These are phyloP conservation scores for Cyprichromis sp. DNA, from an alignment of 2,113 vertebrate genomes.

Conservation along the genomic window DNA sequence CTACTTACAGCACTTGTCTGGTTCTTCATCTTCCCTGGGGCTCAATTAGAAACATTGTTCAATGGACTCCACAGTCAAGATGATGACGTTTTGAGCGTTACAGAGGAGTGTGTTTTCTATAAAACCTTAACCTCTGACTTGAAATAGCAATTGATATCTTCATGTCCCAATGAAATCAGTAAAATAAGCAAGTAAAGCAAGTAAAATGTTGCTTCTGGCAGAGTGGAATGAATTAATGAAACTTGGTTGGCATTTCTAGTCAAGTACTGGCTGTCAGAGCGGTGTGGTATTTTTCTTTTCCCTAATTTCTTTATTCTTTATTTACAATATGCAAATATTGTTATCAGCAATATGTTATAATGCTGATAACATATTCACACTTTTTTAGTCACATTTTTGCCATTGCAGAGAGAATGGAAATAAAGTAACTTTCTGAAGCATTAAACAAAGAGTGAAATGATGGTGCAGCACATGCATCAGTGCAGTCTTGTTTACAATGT, in stretches of 20 bases:
- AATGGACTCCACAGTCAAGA: neutral
- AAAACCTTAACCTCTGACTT: neutral
- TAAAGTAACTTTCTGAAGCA: neutral
- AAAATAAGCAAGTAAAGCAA: neutral
- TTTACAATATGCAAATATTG: neutral
- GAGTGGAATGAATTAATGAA: neutral
- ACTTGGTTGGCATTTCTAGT: neutral
- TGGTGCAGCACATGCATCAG: neutral
- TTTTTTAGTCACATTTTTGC: neutral
- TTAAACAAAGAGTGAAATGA: neutral
- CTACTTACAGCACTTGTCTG: neutral
- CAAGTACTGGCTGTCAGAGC: neutral
- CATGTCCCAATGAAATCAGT: neutral
- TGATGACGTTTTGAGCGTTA: neutral
- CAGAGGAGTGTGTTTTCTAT: neutral
- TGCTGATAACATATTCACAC: neutral
- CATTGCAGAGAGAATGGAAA: neutral
- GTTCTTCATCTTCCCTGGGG: slow-evolving; percentile 19
- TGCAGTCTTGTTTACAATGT: neutral
- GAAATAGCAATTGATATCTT: neutral
- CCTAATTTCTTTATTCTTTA: neutral
- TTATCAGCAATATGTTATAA: too few relatives aligned
- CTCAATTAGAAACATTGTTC: slow-evolving; percentile 46
- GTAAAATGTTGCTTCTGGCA: neutral
- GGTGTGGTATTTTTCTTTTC: neutral